These are phyloP conservation scores for Macaria notata DNA, from an alignment of 2,888 invertebrate genomes.

Conservation along the genomic window DNA sequence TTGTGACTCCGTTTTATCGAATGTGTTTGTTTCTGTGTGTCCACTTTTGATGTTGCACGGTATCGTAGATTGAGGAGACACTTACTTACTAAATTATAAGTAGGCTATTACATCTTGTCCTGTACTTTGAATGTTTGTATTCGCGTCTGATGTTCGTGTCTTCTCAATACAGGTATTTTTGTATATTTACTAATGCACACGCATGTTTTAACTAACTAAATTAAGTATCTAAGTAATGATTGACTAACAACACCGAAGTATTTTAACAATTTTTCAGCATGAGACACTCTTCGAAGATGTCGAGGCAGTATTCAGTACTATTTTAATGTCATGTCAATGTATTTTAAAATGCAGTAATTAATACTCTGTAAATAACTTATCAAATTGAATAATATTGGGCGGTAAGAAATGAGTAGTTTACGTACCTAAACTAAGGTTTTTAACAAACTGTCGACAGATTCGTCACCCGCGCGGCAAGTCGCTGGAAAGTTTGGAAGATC, in stretches of 20 bases:
- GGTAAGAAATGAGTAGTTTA: background rate
- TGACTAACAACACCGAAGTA: slow-evolving; percentile 23
- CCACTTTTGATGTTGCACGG: slow-evolving; percentile 53
- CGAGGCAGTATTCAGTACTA: slow-evolving; percentile 17
- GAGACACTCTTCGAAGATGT: slow-evolving; percentile 22
- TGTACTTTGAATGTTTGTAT: background rate
- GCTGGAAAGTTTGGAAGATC: slow-evolving; percentile 92
- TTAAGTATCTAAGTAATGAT: slow-evolving; percentile 22
- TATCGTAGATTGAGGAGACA: slow-evolving; percentile 37
- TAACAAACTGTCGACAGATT: slow-evolving; percentile 79
- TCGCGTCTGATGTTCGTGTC: slow-evolving; percentile 3
- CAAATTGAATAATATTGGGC: background rate
- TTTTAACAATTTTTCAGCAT: slow-evolving; percentile 27
- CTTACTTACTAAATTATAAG: background rate
- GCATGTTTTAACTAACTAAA: slow-evolving; percentile 31
- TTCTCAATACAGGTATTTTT: slow-evolving; percentile 1
- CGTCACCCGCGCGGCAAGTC: slow-evolving; percentile 93
- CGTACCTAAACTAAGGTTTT: slow-evolving; percentile 3
- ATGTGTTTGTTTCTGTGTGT: slow-evolving; percentile 53
- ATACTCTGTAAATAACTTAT: slow-evolving; percentile 16
- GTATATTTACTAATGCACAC: slow-evolving; percentile 32
- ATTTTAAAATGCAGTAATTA: slow-evolving; percentile 15
- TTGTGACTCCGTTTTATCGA: slow-evolving; percentile 42
- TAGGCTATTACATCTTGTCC: background rate
- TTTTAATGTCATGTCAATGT: slow-evolving; percentile 16